Conservation (phyloP, 2,113 vertebrate species). For the Channa argus region DNA sequence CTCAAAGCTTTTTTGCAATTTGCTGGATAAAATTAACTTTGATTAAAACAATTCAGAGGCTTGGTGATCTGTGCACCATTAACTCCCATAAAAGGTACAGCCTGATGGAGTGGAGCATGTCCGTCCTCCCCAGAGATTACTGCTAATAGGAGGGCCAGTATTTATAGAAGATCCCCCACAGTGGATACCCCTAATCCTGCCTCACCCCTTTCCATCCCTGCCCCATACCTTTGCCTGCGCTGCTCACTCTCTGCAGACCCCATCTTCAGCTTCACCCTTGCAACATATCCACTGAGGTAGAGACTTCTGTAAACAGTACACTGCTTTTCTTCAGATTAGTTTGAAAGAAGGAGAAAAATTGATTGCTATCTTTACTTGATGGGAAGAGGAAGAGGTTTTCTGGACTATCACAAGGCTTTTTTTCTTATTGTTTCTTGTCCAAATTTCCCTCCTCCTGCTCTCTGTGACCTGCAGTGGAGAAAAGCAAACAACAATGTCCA, state of each 20-base stretch:
- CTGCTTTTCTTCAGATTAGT: slow-evolving; percentile 20
- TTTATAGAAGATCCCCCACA: slow-evolving; percentile 84
- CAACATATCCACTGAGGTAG: slow-evolving; percentile 55
- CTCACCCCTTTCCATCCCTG: slow-evolving; percentile 66
- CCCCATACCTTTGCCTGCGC: slow-evolving; percentile 46
- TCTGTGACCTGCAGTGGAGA: slow-evolving; percentile 60
- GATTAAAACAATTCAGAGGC: slow-evolving; percentile 24
- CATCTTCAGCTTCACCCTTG: slow-evolving; percentile 44
- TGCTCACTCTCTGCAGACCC: slow-evolving; percentile 32
- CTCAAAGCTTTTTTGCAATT: background rate
- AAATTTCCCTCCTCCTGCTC: slow-evolving; percentile 9
- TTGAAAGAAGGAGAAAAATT: slow-evolving; percentile 14
- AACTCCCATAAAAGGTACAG: slow-evolving; percentile 85
- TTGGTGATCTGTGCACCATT: slow-evolving; percentile 29
- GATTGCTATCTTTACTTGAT: slow-evolving; percentile 22
- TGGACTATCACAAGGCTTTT: slow-evolving; percentile 31
- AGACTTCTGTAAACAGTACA: slow-evolving; percentile 21
- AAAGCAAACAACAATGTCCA: slow-evolving; percentile 81
- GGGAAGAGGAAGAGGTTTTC: slow-evolving; percentile 17
- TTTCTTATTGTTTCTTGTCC: slow-evolving; percentile 13
- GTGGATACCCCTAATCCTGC: slow-evolving; percentile 80
- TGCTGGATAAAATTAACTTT: slow-evolving; percentile 1
- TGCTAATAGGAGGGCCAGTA: slow-evolving; percentile 82
- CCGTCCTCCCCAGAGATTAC: slow-evolving; percentile 80
- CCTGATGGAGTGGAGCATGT: slow-evolving; percentile 69